Percentiles rank a stretch among this genome's conserved stretches.
These are phyloP conservation scores for Idaea dimidiata DNA, from an alignment of 2,888 invertebrate species.

Conservation along the genomic window DNA sequence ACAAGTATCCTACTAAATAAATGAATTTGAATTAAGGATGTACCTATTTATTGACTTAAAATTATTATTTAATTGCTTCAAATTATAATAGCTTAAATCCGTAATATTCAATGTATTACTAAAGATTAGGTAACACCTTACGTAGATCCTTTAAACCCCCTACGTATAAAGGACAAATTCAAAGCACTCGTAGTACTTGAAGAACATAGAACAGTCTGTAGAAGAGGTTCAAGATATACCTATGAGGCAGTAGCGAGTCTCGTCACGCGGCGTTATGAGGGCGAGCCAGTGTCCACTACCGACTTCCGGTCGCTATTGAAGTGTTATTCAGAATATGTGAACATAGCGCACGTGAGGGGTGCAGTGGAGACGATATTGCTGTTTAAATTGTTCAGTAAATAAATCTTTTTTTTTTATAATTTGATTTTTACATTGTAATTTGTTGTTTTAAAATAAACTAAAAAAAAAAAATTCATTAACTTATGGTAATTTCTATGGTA, in stretches of 20 bases:
- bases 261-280: constrained; percentile 58
- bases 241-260: constrained; percentile 44
- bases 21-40: too few relatives aligned
- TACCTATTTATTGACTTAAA: too few relatives aligned
- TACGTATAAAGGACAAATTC: not conserved
- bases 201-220: constrained; percentile 1
- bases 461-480: too few relatives aligned
- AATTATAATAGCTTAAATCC: too few relatives aligned
- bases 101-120: too few relatives aligned
- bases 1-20: too few relatives aligned
- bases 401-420: too few relatives aligned
- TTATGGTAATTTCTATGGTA: too few relatives aligned
- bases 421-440: too few relatives aligned
- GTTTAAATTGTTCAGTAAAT: constrained; percentile 2
- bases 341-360: constrained; percentile 56
- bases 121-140: not conserved
- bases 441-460: too few relatives aligned
- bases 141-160: not conserved
- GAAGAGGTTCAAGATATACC: constrained; percentile 14
- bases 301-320: constrained; percentile 53
- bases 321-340: constrained; percentile 76
- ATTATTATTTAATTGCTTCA: too few relatives aligned
- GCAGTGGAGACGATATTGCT: constrained; percentile 44
- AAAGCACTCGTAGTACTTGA: not conserved
- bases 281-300: constrained; percentile 58